These are phyloP conservation scores for Odontothrips loti DNA, from an alignment of 2,888 invertebrate genomes.

Conservation along the genomic window DNA sequence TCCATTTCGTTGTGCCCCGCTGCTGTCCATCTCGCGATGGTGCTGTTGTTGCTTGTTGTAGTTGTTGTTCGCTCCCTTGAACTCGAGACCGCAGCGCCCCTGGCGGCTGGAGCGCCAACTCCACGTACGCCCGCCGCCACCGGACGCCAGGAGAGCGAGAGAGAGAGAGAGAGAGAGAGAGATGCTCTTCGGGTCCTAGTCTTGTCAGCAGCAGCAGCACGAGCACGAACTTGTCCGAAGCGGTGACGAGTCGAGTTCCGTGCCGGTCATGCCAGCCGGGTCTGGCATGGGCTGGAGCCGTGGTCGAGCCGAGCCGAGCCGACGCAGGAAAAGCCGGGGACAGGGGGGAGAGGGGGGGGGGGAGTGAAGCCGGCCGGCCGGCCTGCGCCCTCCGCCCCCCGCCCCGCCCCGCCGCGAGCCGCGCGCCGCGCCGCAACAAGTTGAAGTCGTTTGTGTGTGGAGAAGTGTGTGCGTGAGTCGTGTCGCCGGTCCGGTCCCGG, in stretches of 20 bases:
- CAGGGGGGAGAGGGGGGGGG: neutral
- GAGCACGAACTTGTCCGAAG: neutral
- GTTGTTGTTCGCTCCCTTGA: neutral
- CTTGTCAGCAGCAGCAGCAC: neutral
- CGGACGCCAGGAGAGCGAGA: neutral
- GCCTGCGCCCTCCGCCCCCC: neutral
- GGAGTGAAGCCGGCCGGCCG: neutral
- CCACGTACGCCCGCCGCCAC: neutral
- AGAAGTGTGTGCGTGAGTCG: neutral
- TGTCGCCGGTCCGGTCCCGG: neutral
- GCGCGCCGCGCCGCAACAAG: neutral
- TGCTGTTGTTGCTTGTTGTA: neutral
- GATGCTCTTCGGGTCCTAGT: neutral
- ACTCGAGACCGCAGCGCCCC: neutral
- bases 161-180: neutral
- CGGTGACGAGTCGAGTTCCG: neutral
- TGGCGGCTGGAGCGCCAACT: constrained; percentile 1
- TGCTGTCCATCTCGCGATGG: neutral
- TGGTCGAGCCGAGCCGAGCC: neutral
- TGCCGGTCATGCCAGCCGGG: neutral
- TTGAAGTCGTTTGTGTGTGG: neutral
- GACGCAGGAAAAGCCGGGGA: neutral
- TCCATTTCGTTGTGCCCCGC: neutral
- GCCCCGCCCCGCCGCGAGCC: neutral
- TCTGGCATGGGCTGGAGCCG: neutral